These are phyloP conservation scores for Pinctada fucata DNA, from an alignment of 2,888 invertebrate species.

Conservation along the genomic window DNA sequence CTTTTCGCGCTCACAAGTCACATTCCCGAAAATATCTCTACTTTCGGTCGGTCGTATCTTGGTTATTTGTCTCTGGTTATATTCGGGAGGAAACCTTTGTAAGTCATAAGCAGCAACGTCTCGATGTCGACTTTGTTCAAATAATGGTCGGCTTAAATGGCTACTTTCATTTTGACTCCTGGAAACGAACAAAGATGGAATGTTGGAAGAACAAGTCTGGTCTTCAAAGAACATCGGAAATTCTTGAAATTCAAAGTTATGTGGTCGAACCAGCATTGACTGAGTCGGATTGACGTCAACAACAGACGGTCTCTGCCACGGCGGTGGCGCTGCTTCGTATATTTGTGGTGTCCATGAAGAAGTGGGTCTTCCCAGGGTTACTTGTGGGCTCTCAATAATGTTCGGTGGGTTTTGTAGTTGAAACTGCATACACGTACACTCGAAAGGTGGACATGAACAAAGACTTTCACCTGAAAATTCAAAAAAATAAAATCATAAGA, in stretches of 20 bases:
- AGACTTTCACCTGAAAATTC: constrained; percentile 60
- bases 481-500: neutral
- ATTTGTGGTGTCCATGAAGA: constrained; percentile 40
- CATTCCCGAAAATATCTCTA: constrained; percentile 6
- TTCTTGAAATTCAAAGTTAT: constrained; percentile 5
- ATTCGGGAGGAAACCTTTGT: neutral
- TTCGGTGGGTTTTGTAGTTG: constrained; percentile 42
- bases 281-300: constrained; percentile 26
- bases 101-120: neutral
- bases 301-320: constrained; percentile 39
- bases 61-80: neutral
- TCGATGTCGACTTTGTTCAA: neutral
- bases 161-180: neutral
- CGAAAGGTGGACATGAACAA: constrained; percentile 72
- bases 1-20: constrained; percentile 17
- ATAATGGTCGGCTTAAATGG: neutral
- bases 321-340: constrained; percentile 39
- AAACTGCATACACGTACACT: constrained; percentile 61
- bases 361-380: constrained; percentile 15
- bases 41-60: neutral
- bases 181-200: neutral
- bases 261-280: constrained; percentile 11
- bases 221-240: constrained; percentile 1
- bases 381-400: constrained; percentile 18
- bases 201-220: neutral